Conservation (phyloP, 2,888 invertebrate species). For the Griposia aprilina region DNA sequence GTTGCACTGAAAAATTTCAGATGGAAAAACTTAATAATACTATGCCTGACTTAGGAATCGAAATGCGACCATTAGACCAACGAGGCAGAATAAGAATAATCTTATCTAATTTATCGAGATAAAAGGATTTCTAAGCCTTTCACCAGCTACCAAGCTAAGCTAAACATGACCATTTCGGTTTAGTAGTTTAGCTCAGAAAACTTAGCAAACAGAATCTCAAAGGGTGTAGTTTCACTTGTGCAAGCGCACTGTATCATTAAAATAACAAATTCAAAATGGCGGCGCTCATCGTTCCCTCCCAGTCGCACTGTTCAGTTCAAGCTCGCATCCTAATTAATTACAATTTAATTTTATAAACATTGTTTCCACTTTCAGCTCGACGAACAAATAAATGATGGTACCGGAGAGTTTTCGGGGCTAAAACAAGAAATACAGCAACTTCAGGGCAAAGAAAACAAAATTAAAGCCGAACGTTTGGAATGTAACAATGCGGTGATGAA, state of each 20-base stretch:
- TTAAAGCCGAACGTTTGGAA: conserved; percentile 93
- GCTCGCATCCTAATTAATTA: not conserved
- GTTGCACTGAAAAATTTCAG: not conserved
- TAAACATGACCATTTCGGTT: not conserved
- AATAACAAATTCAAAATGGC: not conserved
- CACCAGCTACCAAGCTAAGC: not conserved
- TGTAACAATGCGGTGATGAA: conserved; percentile 93
- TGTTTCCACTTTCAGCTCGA: conserved; percentile 79
- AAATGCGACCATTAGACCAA: too few relatives aligned
- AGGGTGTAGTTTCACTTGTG: not conserved
- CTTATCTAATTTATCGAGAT: not conserved
- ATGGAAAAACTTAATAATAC: not conserved
- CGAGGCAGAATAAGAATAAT: not conserved
- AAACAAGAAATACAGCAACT: conserved; percentile 92
- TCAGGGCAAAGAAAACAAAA: conserved; percentile 92
- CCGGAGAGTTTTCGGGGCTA: conserved; percentile 90
- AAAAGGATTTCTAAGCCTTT: not conserved
- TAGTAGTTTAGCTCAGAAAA: not conserved
- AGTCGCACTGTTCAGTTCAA: not conserved
- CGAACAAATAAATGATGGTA: conserved; percentile 90
- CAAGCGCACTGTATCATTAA: not conserved
- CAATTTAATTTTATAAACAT: not conserved
- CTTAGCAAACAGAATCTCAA: not conserved
- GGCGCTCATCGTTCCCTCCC: not conserved
- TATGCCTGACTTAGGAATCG: not conserved